Conservation (phyloP, 1,140 invertebrate species). For the Drosophila orosa region DNA sequence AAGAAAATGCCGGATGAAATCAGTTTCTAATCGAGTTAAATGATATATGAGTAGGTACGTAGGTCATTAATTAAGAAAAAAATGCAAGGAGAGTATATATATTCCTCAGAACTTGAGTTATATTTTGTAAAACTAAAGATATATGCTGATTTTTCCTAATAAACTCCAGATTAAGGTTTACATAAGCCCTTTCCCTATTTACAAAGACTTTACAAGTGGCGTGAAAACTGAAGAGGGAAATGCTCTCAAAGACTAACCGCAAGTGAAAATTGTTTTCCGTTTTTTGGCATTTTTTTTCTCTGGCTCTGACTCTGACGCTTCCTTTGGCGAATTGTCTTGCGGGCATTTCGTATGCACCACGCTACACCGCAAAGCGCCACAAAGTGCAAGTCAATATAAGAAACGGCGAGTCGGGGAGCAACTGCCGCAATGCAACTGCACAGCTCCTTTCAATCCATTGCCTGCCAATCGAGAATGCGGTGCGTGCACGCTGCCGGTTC, state of each 20-base stretch:
- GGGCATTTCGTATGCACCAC: constrained; percentile 61
- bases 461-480: constrained; percentile 43
- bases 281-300: not conserved
- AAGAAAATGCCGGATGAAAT: not conserved
- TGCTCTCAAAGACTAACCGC: constrained; percentile 55
- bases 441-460: constrained; percentile 55
- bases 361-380: constrained; percentile 46
- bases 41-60: not conserved
- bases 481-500: constrained; percentile 45
- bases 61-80: not conserved
- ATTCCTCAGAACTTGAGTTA: not conserved
- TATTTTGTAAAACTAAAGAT: not conserved
- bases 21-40: not conserved
- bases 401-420: constrained; percentile 20
- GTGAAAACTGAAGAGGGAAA: constrained; percentile 28
- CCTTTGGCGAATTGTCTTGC: constrained; percentile 50
- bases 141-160: no score
- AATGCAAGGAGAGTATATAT: not conserved
- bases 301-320: constrained; percentile 11
- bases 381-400: constrained; percentile 75
- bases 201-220: not conserved
- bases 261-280: constrained; percentile 54
- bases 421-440: constrained; percentile 17
- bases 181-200: not conserved
- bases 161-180: not conserved